These are phyloP conservation scores for Symphodus melops DNA, from an alignment of 2,113 vertebrate species.

Conservation along the genomic window DNA sequence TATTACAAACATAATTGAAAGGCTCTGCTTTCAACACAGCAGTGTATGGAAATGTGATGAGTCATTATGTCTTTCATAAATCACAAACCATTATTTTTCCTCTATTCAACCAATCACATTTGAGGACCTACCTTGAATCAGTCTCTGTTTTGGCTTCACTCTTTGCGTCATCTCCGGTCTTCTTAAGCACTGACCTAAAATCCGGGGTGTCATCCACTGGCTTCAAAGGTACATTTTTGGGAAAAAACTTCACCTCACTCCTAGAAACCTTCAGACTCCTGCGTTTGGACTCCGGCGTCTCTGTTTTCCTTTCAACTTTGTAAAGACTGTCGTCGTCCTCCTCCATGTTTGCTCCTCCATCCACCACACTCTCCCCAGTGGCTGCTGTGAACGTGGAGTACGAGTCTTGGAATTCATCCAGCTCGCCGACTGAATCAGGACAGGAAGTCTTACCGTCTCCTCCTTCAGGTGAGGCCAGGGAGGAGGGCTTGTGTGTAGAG, in stretches of 20 bases:
- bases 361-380: background rate
- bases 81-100: background rate
- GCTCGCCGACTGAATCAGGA: conserved; percentile 4
- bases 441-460: conserved; percentile 40
- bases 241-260: conserved; percentile 75
- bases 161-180: conserved; percentile 32
- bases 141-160: conserved; percentile 26
- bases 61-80: conserved; percentile 11
- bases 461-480: conserved; percentile 57
- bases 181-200: background rate
- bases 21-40: background rate
- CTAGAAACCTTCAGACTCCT: conserved; percentile 78
- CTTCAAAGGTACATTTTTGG: conserved; percentile 70
- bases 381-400: conserved; percentile 18
- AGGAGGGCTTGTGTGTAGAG: conserved; percentile 40
- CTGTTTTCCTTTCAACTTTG: conserved; percentile 75
- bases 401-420: conserved; percentile 37
- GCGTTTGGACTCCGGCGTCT: conserved; percentile 79
- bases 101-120: background rate
- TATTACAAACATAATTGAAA: background rate
- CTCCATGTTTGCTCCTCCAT: conserved; percentile 59
- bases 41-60: background rate
- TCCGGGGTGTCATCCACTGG: conserved; percentile 6
- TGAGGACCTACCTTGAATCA: conserved; percentile 60
- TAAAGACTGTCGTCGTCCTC: conserved; percentile 50